These are phyloP conservation scores for Anolis sagrei DNA, from an alignment of 2,113 vertebrate genomes.

Conservation along the genomic window DNA sequence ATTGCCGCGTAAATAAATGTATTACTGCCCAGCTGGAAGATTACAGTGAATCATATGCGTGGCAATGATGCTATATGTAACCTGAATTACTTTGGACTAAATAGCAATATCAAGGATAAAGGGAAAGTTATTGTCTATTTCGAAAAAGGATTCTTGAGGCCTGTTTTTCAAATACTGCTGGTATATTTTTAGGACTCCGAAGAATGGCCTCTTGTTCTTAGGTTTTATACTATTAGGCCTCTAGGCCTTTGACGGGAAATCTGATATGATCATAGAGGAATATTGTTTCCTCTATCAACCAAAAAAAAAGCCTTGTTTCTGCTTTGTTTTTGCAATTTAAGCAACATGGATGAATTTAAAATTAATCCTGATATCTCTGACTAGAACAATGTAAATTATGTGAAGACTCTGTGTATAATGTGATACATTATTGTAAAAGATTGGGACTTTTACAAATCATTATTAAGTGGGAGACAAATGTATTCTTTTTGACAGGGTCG, in stretches of 20 bases:
- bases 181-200: conserved; percentile 15
- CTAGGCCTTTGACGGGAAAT: neutral
- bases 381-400: neutral
- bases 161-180: neutral
- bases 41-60: neutral
- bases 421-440: neutral
- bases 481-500: neutral
- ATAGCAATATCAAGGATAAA: neutral
- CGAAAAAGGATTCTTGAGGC: neutral
- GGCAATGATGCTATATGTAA: neutral
- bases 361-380: neutral
- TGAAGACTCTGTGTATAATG: neutral
- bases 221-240: neutral
- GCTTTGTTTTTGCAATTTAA: neutral
- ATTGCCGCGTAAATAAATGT: neutral
- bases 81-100: neutral
- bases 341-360: neutral
- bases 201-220: conserved; percentile 5
- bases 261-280: neutral
- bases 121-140: accelerated
- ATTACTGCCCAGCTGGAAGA: neutral
- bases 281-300: conserved; percentile 11
- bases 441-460: conserved; percentile 15
- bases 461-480: neutral
- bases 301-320: neutral